These are phyloP conservation scores for Albula goreensis DNA, from an alignment of 2,113 vertebrate species.

Conservation along the genomic window DNA sequence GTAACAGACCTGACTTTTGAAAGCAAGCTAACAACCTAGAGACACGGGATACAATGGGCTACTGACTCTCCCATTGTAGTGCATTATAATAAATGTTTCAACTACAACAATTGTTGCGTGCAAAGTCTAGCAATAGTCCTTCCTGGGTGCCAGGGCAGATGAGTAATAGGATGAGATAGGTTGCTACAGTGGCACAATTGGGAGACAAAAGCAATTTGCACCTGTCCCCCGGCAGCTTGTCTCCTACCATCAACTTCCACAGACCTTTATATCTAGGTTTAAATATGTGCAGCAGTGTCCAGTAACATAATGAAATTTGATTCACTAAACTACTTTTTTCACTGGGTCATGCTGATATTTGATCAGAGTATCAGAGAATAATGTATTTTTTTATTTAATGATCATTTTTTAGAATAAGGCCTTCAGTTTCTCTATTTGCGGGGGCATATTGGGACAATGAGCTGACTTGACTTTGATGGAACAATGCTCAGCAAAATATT, in stretches of 20 bases:
- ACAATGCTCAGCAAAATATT: too few relatives aligned
- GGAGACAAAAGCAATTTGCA: slow-evolving; percentile 10
- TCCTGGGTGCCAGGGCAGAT: not conserved
- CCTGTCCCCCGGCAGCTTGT: slow-evolving; percentile 1
- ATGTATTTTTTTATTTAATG: too few relatives aligned
- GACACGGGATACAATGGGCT: not conserved
- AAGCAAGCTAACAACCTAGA: not conserved
- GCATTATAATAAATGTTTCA: not conserved
- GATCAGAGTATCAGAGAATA: too few relatives aligned
- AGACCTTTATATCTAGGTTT: not conserved
- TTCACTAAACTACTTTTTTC: too few relatives aligned
- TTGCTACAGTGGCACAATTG: not conserved
- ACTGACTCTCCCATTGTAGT: not conserved
- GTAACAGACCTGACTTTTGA: not conserved
- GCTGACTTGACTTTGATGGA: too few relatives aligned
- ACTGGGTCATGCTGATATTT: too few relatives aligned
- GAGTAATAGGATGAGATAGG: slow-evolving; percentile 13
- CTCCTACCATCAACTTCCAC: not conserved
- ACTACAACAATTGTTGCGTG: not conserved
- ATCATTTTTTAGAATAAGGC: too few relatives aligned
- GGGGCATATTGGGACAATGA: too few relatives aligned
- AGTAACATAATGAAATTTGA: too few relatives aligned
- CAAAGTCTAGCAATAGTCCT: not conserved
- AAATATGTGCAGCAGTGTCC: too few relatives aligned
- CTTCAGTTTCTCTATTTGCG: too few relatives aligned